Percentiles rank a stretch among this genome's conserved stretches.
Conservation (phyloP, 2,113 vertebrate genomes). For the Taxidea taxus region DNA sequence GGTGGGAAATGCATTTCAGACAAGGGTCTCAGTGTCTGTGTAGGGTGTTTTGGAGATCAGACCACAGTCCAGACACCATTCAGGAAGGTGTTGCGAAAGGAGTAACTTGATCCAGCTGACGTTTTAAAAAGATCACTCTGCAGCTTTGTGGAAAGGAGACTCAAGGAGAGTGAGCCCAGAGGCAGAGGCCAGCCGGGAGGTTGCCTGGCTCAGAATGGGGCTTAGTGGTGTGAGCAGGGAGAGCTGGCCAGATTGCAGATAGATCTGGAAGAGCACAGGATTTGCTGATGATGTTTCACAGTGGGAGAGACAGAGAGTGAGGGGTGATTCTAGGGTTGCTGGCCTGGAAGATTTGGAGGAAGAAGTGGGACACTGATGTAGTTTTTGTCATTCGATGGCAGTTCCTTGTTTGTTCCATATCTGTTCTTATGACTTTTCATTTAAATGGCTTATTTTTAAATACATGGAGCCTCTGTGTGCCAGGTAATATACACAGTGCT, state of each 20-base stretch:
- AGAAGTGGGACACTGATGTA: not conserved
- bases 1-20: not conserved
- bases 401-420: not conserved
- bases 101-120: not conserved
- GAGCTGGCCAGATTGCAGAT: accelerated
- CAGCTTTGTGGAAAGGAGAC: not conserved
- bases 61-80: not conserved
- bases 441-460: not conserved
- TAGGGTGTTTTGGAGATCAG: not conserved
- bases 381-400: not conserved
- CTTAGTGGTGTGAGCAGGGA: not conserved
- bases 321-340: not conserved
- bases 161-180: not conserved
- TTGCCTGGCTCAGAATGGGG: not conserved
- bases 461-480: not conserved
- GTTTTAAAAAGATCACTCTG: not conserved
- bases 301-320: no score
- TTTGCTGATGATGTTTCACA: not conserved
- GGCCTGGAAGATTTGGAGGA: not conserved
- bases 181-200: accelerated
- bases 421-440: not conserved
- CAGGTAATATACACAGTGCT: accelerated
- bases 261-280: not conserved
- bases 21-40: not conserved
- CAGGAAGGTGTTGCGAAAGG: not conserved